Base-by-base conservation (phyloP, 2,113 vertebrate genomes). In the Pygoscelis antarcticus region DNA sequence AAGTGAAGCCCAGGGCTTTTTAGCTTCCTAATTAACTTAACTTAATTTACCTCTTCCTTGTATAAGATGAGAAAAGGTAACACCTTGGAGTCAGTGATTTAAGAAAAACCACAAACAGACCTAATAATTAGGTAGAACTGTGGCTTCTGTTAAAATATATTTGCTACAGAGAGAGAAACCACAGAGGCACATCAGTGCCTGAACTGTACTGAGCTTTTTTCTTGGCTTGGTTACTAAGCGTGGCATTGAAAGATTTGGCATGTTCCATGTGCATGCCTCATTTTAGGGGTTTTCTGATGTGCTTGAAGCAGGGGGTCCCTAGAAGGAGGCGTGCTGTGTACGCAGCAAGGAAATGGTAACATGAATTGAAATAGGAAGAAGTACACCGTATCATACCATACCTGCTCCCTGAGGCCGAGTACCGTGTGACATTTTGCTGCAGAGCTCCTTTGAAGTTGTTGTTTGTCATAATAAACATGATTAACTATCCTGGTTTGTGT, bases 381-480 rank as follows among this genome's bases (percentile, higher is more conserved):
- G 49, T 19, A n/a, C 16, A 23, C 25, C 5, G 0, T 38, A 4
- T 74, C 34, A 2, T 29, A 49, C 26, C n/a, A 4, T 34, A 34
- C n/a, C 83, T 68, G 30, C 66, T 89, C 57, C 25, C 49, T 7
- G n/a, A 81, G 95, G 44, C 69, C 62, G 44, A 76, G 57, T 77
- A 10, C 34, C 40, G 44, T 0, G 9, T 60, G 69, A 52, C 13
- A 1, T 52, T 85, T 58, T 74, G 62, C 93, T 94, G 82, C 87
- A 80, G 70, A 12, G n/a, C 46, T 77, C 23, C 30, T 72, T 65
- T 77, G 40, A 89, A 80, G 70, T 44, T 82, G 51, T 46, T 85
- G 32, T 79, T 93, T 72, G 38, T 66, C 18, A 47, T 52, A 96
- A 97, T 96, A 95, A 97, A 96, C 29, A 11, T 46, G 32, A 85